phyloP scores from a whole-genome alignment of 2,113 vertebrate genomes.

The Gila orcuttii region DNA sequence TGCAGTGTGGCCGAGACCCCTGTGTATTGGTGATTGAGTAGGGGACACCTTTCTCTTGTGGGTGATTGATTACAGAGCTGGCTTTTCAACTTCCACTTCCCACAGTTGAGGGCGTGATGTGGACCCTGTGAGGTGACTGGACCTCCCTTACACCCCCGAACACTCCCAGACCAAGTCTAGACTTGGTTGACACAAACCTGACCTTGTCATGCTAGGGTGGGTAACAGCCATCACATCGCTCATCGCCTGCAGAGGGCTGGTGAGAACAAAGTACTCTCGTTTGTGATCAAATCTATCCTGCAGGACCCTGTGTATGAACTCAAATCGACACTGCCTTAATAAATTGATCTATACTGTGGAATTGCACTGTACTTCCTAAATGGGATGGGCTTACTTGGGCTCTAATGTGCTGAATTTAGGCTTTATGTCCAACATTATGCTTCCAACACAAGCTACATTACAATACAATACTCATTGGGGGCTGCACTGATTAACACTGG shows the following conservation, averaged over 20 bases:
- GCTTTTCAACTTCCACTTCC: slow-evolving; percentile 49
- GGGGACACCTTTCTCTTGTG: slow-evolving; percentile 24
- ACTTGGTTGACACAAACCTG: slow-evolving; percentile 48
- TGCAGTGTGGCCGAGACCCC: slow-evolving; percentile 17
- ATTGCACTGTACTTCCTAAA: slow-evolving; percentile 31
- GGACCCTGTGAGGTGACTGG: slow-evolving; percentile 28
- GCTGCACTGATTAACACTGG: not conserved
- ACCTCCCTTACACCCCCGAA: slow-evolving; percentile 13
- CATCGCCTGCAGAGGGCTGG: not conserved
- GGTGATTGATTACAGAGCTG: slow-evolving; percentile 54
- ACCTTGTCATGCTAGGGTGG: slow-evolving; percentile 33
- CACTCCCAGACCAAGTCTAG: slow-evolving; percentile 47
- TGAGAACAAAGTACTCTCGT: slow-evolving; percentile 30
- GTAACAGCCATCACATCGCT: slow-evolving; percentile 11
- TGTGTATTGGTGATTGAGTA: slow-evolving; percentile 34
- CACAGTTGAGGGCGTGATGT: slow-evolving; percentile 30
- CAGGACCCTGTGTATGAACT: not conserved
- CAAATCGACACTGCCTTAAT: not conserved
- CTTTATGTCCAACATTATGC: not conserved
- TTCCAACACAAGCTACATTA: not conserved
- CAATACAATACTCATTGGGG: not conserved
- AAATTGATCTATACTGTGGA: slow-evolving; percentile 37
- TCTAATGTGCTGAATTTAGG: slow-evolving; percentile 52
- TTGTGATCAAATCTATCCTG: slow-evolving; percentile 32
- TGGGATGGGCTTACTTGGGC: slow-evolving; percentile 26